Conservation (phyloP, 2,888 invertebrate genomes). For the Stratiomys singularior region DNA sequence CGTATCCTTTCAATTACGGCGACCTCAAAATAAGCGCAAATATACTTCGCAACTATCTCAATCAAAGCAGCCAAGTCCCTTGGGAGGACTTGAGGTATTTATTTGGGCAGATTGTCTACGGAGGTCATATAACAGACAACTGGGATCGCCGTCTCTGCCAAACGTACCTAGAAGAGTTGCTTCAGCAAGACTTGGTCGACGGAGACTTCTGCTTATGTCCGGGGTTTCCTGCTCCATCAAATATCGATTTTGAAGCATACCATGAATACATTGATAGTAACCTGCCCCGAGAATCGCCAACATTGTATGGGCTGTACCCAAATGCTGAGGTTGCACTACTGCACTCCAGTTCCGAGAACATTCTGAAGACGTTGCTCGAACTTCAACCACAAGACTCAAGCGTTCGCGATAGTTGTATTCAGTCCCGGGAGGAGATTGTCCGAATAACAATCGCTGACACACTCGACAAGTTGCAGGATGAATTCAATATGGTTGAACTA, state of each 20-base stretch:
- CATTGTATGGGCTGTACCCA: conserved; percentile 91
- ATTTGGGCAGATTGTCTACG: conserved; percentile 98
- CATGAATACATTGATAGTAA: conserved; percentile 88
- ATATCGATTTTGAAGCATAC: conserved; percentile 87
- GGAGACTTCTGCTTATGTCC: conserved; percentile 86
- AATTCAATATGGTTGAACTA: conserved; percentile 87
- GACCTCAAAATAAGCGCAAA: conserved; percentile 93
- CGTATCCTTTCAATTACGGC: conserved; percentile 83
- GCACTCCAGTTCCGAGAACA: conserved; percentile 83
- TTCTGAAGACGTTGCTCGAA: conserved; percentile 87
- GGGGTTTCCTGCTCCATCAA: conserved; percentile 88
- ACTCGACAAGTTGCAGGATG: conserved; percentile 88
- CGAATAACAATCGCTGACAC: conserved; percentile 86
- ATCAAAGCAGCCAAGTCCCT: conserved; percentile 87
- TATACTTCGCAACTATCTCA: conserved; percentile 91
- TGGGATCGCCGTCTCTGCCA: conserved; percentile 93
- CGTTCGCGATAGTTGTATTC: conserved; percentile 67
- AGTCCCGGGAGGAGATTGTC: conserved; percentile 81
- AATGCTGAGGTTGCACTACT: conserved; percentile 96
- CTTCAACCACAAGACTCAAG: conserved; percentile 87
- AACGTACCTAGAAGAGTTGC: conserved; percentile 85
- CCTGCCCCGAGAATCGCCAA: conserved; percentile 88
- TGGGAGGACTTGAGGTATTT: conserved; percentile 96
- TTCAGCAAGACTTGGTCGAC: conserved; percentile 87
- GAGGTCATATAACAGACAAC: conserved; percentile 96